Base-by-base conservation (phyloP, 1,140 invertebrate species). In the Coelopa frigida region DNA sequence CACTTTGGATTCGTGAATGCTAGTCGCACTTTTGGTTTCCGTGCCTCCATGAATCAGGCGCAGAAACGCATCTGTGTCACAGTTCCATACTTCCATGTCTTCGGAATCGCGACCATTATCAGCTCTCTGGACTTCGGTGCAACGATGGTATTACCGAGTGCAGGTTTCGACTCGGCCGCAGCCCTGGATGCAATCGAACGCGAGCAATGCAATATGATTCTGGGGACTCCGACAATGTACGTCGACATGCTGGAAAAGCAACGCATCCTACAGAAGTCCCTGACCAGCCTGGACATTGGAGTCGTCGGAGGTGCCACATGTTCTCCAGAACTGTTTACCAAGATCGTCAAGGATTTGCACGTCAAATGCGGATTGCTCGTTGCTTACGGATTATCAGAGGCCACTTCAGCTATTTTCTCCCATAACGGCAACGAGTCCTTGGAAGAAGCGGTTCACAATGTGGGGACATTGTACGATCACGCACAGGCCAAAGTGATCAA, bases 141-240 rank as follows among this genome's bases (percentile, higher is more conserved):
- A 0, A 83, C 83, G 0, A 46, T 83, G 10, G 79, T 93, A 2
- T 52, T 92, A 4, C 82, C 86, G 14, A 68, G 73, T 1, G 73
- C 75, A 2, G 71, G 70, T 5, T 88, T 84, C 70, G 82, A 82
- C 70, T 77, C 83, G 20, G 63, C 71, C 18, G 74, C 77, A 21
- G 77, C 80, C 1, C 52, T 90, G 6, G 68, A 82, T 39, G 72
- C 81, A 0, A 73, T 89, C 14, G 60, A 76, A 18, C 64, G 77
- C 32, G 82, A 90, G 70, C 84, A 80, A 80, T 85, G 88, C 57
- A 81, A 79, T 6, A 58, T 84, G 10, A 63, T 87, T 15, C 87
- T 84, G 54, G 93, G 93, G 11, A 95, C 93, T 0, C 94, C 94
- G 4, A 96, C 93, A 1, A 97, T 98, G 92, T 91, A 85, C 68